phyloP scores from a whole-genome alignment of 64 coral and sea anemone species.

The Actinia equina region DNA sequence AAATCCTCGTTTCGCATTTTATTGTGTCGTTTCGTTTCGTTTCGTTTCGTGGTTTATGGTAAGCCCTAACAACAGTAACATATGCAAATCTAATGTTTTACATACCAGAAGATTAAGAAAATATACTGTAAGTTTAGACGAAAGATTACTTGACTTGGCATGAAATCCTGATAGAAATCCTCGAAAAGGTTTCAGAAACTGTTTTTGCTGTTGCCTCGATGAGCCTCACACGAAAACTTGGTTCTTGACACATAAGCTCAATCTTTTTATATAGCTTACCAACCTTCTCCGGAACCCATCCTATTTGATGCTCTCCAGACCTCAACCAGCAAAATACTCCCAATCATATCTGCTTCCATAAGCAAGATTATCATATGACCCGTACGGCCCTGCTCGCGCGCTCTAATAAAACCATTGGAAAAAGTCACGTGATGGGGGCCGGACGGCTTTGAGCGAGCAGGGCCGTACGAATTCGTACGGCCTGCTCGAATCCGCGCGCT shows the following conservation, averaged over 20 bases:
- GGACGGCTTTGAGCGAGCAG: no score
- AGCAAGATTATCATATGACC: not conserved
- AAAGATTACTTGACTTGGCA: slow-evolving; percentile 13
- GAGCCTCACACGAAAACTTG: slow-evolving; percentile 15
- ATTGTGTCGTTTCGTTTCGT: no score
- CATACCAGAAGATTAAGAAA: not conserved
- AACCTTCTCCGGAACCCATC: slow-evolving; percentile 12
- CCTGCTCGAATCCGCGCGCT: no score
- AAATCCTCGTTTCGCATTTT: no score
- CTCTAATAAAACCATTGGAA: no score
- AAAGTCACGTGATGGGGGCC: no score
- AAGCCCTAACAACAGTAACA: slow-evolving; percentile 1
- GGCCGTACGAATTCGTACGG: no score
- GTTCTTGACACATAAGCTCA: not conserved
- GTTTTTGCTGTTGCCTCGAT: slow-evolving; percentile 1
- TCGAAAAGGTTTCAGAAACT: no score
- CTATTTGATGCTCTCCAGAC: slow-evolving; percentile 18
- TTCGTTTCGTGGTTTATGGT: no score
- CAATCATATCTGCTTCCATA: slow-evolving; percentile 10
- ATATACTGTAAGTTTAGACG: not conserved
- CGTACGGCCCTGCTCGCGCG: no score
- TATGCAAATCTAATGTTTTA: not conserved
- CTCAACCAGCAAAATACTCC: not conserved
- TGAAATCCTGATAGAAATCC: slow-evolving; percentile 6
- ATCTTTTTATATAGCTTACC: not conserved